Conservation (phyloP, 2,888 invertebrate genomes). For the Dinocampus coccinellae region DNA sequence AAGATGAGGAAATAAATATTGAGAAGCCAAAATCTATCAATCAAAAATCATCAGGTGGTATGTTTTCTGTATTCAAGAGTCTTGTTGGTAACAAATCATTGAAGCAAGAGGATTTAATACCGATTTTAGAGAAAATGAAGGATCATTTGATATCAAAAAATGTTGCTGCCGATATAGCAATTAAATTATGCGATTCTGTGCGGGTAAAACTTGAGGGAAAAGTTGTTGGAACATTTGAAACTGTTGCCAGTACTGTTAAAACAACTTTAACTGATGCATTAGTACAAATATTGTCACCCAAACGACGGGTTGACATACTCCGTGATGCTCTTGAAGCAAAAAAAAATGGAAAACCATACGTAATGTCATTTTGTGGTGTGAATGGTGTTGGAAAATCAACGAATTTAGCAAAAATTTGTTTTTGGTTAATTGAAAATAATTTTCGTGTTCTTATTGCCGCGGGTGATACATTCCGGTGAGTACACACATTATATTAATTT, state of each 20-base stretch:
- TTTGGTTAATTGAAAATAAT: constrained; percentile 99
- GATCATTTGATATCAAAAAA: constrained; percentile 98
- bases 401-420: constrained; percentile 98
- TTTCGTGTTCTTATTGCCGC: constrained; percentile 97
- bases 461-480: constrained; percentile 90
- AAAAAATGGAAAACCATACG: constrained; percentile 87
- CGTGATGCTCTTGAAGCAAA: constrained; percentile 95
- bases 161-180: constrained; percentile 96
- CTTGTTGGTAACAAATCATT: constrained; percentile 92
- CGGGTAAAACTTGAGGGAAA: constrained; percentile 91
- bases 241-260: constrained; percentile 89
- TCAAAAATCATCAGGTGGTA: constrained; percentile 71
- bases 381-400: constrained; percentile 99
- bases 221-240: constrained; percentile 94
- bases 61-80: constrained; percentile 89
- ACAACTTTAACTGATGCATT: constrained; percentile 90
- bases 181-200: constrained; percentile 94
- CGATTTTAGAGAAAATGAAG: constrained; percentile 91
- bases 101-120: constrained; percentile 82
- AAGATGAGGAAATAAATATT: constrained; percentile 71
- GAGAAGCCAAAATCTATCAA: constrained; percentile 53
- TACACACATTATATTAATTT: neutral
- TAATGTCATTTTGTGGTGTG: constrained; percentile 97
- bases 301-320: constrained; percentile 94
- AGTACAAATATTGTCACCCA: constrained; percentile 94